phyloP scores from a whole-genome alignment of 2,113 vertebrate species.

The Corythoichthys intestinalis region DNA sequence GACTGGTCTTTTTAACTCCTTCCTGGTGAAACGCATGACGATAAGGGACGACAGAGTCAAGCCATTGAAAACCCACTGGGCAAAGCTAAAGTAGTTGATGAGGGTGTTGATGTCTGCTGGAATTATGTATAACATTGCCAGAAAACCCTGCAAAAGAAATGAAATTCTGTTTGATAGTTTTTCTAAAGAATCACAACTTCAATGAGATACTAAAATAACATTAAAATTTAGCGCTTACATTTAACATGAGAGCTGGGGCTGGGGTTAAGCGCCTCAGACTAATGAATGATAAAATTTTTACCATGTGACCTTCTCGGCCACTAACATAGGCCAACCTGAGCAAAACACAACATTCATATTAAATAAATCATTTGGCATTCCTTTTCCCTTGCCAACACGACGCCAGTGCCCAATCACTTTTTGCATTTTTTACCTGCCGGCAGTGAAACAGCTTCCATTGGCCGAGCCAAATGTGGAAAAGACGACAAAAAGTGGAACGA shows the following conservation, averaged over 20 bases:
- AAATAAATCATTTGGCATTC: too few relatives aligned
- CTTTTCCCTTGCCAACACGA: too few relatives aligned
- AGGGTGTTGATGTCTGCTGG: conserved; percentile 87
- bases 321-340: conserved; percentile 85
- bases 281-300: conserved; percentile 87
- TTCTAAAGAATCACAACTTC: too few relatives aligned
- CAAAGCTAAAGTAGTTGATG: conserved; percentile 96
- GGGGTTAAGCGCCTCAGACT: conserved; percentile 82
- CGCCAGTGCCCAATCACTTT: too few relatives aligned
- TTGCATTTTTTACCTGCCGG: conserved; percentile 78
- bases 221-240: conserved; percentile 72
- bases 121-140: conserved; percentile 82
- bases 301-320: conserved; percentile 90
- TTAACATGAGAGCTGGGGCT: conserved; percentile 85
- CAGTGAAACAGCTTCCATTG: conserved; percentile 90
- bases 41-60: conserved; percentile 76
- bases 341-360: background rate
- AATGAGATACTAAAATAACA: too few relatives aligned
- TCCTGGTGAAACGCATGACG: conserved; percentile 90
- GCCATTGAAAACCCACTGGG: conserved; percentile 88
- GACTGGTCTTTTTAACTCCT: conserved; percentile 81
- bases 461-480: conserved; percentile 92
- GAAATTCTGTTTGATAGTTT: too few relatives aligned
- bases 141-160: conserved; percentile 66
- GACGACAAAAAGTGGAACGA: conserved; percentile 89